Conservation (phyloP, 2,888 invertebrate species). For the Dione vanillae region DNA sequence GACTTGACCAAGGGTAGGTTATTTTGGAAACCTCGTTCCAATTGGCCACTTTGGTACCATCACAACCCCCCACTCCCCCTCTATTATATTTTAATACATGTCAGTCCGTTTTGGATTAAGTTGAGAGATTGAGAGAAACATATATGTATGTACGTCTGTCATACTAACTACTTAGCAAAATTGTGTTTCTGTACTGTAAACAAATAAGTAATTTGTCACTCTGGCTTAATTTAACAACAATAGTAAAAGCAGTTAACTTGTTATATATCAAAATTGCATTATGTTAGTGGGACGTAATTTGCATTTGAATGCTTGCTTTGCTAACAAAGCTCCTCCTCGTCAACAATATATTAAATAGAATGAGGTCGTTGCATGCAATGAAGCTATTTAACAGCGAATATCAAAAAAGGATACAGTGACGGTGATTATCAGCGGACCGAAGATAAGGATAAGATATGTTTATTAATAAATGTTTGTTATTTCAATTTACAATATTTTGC, state of each 20-base stretch:
- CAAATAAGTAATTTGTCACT: not conserved
- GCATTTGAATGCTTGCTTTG: slow-evolving; percentile 6
- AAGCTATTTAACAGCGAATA: slow-evolving; percentile 35
- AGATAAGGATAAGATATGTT: slow-evolving; percentile 10
- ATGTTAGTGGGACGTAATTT: slow-evolving; percentile 11
- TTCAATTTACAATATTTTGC: not conserved
- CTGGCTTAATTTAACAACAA: too few relatives aligned
- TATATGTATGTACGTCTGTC: too few relatives aligned
- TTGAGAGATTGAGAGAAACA: too few relatives aligned
- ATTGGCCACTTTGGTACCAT: too few relatives aligned
- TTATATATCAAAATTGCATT: slow-evolving; percentile 20
- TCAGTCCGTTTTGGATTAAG: too few relatives aligned
- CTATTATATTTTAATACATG: too few relatives aligned
- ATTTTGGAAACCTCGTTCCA: too few relatives aligned
- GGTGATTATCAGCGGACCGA: slow-evolving; percentile 2
- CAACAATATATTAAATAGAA: slow-evolving; percentile 24
- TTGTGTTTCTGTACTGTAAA: not conserved
- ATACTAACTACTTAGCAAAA: too few relatives aligned
- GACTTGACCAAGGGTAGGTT: too few relatives aligned
- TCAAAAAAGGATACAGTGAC: slow-evolving; percentile 30
- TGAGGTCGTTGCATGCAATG: slow-evolving; percentile 36
- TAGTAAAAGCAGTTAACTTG: not conserved
- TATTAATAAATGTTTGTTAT: slow-evolving; percentile 1
- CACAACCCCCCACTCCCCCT: too few relatives aligned
- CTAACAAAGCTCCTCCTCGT: slow-evolving; percentile 5